Percentiles rank a stretch among this genome's conserved stretches.
These are phyloP conservation scores for Idaea biselata DNA, from an alignment of 2,888 invertebrate species.

Conservation along the genomic window DNA sequence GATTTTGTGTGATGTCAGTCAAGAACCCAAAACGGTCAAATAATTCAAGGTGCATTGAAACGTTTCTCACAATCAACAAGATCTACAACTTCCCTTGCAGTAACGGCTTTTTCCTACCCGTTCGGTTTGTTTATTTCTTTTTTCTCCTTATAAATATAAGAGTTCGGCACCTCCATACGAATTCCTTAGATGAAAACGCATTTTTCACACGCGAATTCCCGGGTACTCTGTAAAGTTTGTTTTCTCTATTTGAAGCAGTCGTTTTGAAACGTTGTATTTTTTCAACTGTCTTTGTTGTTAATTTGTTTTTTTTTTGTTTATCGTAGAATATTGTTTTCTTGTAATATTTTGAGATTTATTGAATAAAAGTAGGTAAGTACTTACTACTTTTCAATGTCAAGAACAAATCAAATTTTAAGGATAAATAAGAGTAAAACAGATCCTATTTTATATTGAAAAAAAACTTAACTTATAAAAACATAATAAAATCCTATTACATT, in stretches of 20 bases:
- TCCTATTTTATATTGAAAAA: no score
- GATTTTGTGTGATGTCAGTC: no score
- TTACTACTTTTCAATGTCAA: no score
- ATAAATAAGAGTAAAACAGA: no score
- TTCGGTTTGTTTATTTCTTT: conserved; percentile 73
- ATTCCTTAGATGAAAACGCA: conserved; percentile 76
- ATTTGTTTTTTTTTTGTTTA: background rate
- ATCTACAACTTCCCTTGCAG: conserved; percentile 60
- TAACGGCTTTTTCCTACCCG: conserved; percentile 59
- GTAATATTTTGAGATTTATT: background rate
- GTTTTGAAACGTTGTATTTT: background rate
- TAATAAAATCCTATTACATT: no score
- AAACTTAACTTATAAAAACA: no score
- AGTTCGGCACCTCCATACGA: conserved; percentile 70
- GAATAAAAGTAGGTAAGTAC: no score
- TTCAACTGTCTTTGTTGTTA: background rate
- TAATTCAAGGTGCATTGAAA: conserved; percentile 70
- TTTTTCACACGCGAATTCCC: conserved; percentile 64
- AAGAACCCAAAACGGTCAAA: no score
- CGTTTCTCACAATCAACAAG: conserved; percentile 75
- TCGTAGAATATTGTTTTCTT: background rate
- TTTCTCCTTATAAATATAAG: conserved; percentile 74
- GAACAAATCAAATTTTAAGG: no score
- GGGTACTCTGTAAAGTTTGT: conserved; percentile 15
- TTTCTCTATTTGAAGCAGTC: conserved; percentile 2